phyloP scores from a whole-genome alignment of 2,113 vertebrate species.

The Labeo catla region DNA sequence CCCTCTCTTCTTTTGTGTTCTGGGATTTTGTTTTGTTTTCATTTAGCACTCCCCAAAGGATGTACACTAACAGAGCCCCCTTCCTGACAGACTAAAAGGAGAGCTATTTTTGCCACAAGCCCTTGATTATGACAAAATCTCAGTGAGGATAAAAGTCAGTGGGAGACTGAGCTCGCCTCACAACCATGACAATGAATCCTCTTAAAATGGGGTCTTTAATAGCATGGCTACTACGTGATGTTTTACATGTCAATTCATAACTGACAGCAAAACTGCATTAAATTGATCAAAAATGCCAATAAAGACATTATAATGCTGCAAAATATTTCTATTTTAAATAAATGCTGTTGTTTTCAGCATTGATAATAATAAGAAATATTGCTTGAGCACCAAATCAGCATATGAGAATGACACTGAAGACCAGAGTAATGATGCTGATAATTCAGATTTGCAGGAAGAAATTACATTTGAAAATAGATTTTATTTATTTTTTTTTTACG shows the following conservation, averaged over 20 bases:
- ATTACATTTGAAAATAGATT: background rate
- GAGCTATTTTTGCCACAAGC: conserved; percentile 68
- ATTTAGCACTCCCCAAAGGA: conserved; percentile 68
- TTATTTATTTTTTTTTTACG: background rate
- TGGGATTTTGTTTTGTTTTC: conserved; percentile 68
- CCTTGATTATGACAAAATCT: conserved; percentile 68
- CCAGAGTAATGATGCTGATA: too few relatives aligned
- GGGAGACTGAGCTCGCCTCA: background rate
- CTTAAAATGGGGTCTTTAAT: background rate
- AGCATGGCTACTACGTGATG: background rate
- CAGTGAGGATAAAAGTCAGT: conserved; percentile 16
- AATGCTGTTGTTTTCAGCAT: background rate
- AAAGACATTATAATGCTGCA: background rate
- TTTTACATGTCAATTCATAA: background rate
- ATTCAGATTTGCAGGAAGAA: background rate
- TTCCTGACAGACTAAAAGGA: conserved; percentile 69
- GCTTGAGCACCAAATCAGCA: too few relatives aligned
- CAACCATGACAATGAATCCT: background rate
- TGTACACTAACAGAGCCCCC: conserved; percentile 65
- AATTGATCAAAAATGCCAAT: background rate
- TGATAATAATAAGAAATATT: background rate
- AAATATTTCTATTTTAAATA: background rate
- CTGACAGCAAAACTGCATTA: background rate
- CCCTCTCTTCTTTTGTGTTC: conserved; percentile 68
- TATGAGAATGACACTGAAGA: too few relatives aligned